phyloP scores from a whole-genome alignment of 2,113 vertebrate species.

The Syngnathus typhle region DNA sequence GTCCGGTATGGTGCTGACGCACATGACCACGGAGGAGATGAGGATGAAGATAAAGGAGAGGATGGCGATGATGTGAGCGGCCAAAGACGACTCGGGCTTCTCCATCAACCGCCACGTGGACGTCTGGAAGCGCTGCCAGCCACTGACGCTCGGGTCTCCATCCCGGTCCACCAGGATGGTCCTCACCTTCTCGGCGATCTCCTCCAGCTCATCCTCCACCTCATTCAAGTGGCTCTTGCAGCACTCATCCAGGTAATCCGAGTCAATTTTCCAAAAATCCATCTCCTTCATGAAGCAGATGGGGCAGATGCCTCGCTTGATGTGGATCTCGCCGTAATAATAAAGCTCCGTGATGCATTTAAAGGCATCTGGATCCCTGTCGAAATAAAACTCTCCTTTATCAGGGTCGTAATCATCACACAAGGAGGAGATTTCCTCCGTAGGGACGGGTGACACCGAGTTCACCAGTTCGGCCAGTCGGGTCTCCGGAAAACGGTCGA shows the following conservation, averaged over 20 bases:
- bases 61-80: conserved; percentile 81
- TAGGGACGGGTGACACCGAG: conserved; percentile 66
- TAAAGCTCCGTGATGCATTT: conserved; percentile 90
- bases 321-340: conserved; percentile 90
- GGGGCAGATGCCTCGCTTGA: conserved; percentile 92
- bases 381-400: conserved; percentile 91
- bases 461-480: conserved; percentile 83
- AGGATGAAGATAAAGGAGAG: conserved; percentile 93
- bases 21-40: conserved; percentile 90
- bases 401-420: conserved; percentile 94
- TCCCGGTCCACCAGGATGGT: conserved; percentile 88
- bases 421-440: conserved; percentile 66
- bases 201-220: conserved; percentile 87
- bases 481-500: conserved; percentile 86
- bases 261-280: conserved; percentile 94
- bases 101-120: conserved; percentile 93
- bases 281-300: conserved; percentile 96
- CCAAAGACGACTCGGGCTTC: conserved; percentile 89
- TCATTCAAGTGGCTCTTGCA: conserved; percentile 84
- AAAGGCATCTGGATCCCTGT: conserved; percentile 92
- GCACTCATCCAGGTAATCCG: conserved; percentile 87
- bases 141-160: conserved; percentile 70
- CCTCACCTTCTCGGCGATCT: conserved; percentile 89
- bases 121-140: conserved; percentile 81
- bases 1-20: conserved; percentile 90